Base-by-base conservation (phyloP, 2,888 invertebrate species). In the Cheilosia vernalis region DNA sequence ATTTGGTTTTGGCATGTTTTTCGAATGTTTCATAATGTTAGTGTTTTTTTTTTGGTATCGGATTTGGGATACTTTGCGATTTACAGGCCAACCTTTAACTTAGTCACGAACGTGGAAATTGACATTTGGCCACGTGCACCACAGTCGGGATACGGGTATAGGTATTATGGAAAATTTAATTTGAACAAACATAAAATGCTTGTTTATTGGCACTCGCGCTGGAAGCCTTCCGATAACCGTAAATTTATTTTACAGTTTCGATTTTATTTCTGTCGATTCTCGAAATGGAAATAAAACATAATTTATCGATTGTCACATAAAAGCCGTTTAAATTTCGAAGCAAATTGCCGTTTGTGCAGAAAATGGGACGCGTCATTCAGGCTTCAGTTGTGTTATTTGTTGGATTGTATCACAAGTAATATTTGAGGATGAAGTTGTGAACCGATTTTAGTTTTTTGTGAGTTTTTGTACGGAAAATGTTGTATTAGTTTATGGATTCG, bases 211-310 rank as follows among this genome's bases (percentile, higher is more conserved):
- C 55, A 47, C 55, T 44, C 64, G 6, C 37, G 47, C 47, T 63
- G 60, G 27, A 61, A 51, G 51, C 40, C 9, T 21, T 27, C 53
- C 61, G 72, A 61, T 53, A 51, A 72, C 53, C 53, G 61, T 61
- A 53, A 30, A 72, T 53, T 51, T 53, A 53, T 61, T 61, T 74
- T 47, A 66, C 49, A 27, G 49, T 64, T 64, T 55, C 53, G 27
- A 63, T 44, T 73, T 53, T 40, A 27, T 53, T 44, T 24, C 7
- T 30, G 21, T 37, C 15, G 17, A 27, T 44, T 61, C 27, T 13
- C 1, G 9, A 61, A 24, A 37, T 37, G 2, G 10, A 6, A 24
- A 21, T 21, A 4, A 9, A 15, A 1, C 5, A 5, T 6, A 7
- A 42, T 60, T 55, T 55, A 55, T 30, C 24, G 51, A 27, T 13